A percentile compares a stretch with the other conserved stretches of the same genome.
Conservation (phyloP, 2,113 vertebrate genomes). For the Tychaedon coryphoeus region DNA sequence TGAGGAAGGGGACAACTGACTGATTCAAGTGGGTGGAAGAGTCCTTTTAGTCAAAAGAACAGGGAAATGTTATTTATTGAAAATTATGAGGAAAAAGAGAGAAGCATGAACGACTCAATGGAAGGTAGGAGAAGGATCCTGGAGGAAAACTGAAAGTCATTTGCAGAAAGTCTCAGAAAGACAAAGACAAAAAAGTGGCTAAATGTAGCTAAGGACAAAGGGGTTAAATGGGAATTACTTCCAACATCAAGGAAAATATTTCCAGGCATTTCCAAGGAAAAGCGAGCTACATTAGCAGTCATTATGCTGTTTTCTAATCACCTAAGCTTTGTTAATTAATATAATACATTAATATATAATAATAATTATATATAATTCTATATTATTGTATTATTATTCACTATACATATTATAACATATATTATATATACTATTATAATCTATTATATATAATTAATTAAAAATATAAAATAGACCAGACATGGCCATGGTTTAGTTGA, state of each 20-base stretch:
- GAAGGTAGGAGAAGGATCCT: background rate
- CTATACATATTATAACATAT: no score
- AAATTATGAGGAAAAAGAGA: background rate
- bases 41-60: background rate
- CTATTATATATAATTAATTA: background rate
- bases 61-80: background rate
- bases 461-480: background rate
- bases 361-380: background rate
- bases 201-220: background rate
- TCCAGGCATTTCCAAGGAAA: background rate
- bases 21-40: background rate
- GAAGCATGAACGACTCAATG: background rate
- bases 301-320: background rate
- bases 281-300: background rate
- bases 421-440: no score
- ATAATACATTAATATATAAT: background rate
- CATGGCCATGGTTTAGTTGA: background rate
- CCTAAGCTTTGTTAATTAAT: background rate
- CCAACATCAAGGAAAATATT: background rate
- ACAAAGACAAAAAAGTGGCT: background rate
- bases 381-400: no score
- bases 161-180: background rate
- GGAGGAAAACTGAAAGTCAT: background rate
- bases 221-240: background rate
- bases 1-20: background rate